Percentiles rank a stretch among this genome's conserved stretches.
Conservation (phyloP, 2,797 vertebrate genomes). For the Brotula barbata region DNA sequence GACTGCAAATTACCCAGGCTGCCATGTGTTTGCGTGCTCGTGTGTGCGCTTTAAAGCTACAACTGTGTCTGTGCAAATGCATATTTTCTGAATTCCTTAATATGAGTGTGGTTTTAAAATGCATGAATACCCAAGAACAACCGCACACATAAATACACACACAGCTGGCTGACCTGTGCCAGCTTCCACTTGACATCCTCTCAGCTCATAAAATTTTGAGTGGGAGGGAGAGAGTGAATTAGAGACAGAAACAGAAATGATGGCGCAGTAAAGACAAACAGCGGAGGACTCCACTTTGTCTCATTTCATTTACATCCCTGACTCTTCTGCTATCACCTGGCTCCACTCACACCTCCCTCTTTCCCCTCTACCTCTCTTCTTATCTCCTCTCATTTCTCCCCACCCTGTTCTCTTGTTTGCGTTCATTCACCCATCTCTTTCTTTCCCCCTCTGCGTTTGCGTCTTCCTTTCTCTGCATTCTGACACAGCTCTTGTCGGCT, state of each 20-base stretch:
- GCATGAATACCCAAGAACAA: not conserved
- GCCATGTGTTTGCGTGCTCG: no score
- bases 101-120: no score
- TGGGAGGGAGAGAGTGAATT: slow-evolving; percentile 1
- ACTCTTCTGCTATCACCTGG: slow-evolving; percentile 7
- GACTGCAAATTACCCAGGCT: no score
- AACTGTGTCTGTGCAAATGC: slow-evolving; percentile 5
- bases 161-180: not conserved
- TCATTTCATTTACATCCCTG: slow-evolving; percentile 6
- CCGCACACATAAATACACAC: not conserved
- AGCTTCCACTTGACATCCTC: slow-evolving; percentile 1
- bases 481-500: no score
- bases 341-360: not conserved
- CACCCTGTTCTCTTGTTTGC: not conserved
- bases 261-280: not conserved
- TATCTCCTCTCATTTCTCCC: no score
- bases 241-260: not conserved
- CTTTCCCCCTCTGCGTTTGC: not conserved
- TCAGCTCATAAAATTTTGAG: slow-evolving; percentile 3
- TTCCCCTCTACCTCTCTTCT: not conserved
- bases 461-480: no score
- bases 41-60: slow-evolving; percentile 16
- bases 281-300: not conserved
- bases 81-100: not conserved
- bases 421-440: not conserved